Evolutionary conservation across 2,888 invertebrate genomes (phyloP).

Genomic region (Dicroscelio sp.): DNA sequence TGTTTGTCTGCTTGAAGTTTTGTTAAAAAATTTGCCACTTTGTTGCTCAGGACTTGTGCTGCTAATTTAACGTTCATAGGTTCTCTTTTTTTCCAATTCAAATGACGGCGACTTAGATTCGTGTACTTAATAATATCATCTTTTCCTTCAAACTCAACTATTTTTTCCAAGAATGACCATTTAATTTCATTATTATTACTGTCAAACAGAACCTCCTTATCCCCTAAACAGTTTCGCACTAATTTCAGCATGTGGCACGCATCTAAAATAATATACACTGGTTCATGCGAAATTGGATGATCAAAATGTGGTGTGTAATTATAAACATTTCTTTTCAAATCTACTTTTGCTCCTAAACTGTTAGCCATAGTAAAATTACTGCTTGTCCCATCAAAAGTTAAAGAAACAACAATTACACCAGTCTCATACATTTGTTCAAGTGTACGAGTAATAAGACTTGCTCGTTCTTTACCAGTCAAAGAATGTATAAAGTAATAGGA

Average conservation of each 20-base stretch:
- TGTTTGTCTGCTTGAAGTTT: too few species aligned
- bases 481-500: slow-evolving; percentile 64
- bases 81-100: slow-evolving; percentile 74
- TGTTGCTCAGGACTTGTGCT: slow-evolving; percentile 81
- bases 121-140: slow-evolving; percentile 11
- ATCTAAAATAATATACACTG: slow-evolving; percentile 57
- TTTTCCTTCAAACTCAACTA: not conserved
- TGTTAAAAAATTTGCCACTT: too few species aligned
- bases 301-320: too few species aligned
- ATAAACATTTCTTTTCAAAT: too few species aligned
- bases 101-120: slow-evolving; percentile 78
- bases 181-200: slow-evolving; percentile 58
- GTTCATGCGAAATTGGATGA: slow-evolving; percentile 27
- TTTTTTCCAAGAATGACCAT: slow-evolving; percentile 33
- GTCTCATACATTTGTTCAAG: too few species aligned
- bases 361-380: slow-evolving; percentile 57
- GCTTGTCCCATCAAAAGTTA: slow-evolving; percentile 73
- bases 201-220: slow-evolving; percentile 41
- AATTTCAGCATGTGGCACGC: slow-evolving; percentile 73
- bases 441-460: too few species aligned
- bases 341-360: slow-evolving; percentile 51
- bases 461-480: slow-evolving; percentile 51
- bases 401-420: slow-evolving; percentile 41
- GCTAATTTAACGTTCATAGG: slow-evolving; percentile 83
- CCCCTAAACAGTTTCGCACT: slow-evolving; percentile 59